These are phyloP conservation scores for Tenebrosternarchus preto DNA, from an alignment of 2,113 vertebrate genomes.

Conservation along the genomic window DNA sequence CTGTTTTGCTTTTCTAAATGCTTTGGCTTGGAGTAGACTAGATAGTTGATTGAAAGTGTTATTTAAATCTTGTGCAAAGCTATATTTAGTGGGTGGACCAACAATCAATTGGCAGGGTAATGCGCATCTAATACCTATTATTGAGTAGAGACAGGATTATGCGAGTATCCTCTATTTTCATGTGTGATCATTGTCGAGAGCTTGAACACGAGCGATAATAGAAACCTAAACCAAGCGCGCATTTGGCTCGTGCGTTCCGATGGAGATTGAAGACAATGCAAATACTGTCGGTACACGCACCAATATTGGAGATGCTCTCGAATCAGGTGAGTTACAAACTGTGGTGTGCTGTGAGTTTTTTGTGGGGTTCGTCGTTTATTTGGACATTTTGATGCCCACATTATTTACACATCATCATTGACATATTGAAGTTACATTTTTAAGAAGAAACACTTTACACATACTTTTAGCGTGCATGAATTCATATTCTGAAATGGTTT, in stretches of 20 bases:
- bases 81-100: conserved; percentile 24
- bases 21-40: not conserved
- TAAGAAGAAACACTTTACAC: too few species aligned
- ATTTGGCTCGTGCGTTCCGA: not conserved
- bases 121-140: too few species aligned
- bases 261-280: conserved; percentile 44
- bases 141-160: not conserved
- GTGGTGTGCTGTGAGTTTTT: not conserved
- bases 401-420: not conserved
- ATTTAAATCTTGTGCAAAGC: conserved; percentile 24
- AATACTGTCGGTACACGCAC: conserved; percentile 7
- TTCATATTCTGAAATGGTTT: too few species aligned
- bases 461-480: too few species aligned
- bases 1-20: not conserved
- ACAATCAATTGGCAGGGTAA: not conserved
- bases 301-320: conserved; percentile 18
- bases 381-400: too few species aligned
- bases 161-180: not conserved
- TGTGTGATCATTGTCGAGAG: not conserved
- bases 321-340: conserved; percentile 49
- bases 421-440: too few species aligned
- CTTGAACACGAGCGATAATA: too few species aligned
- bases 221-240: too few species aligned
- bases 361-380: not conserved
- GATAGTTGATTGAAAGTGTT: not conserved